Conservation (phyloP, 2,797 vertebrate species). For the Tiaroga cobitis region DNA sequence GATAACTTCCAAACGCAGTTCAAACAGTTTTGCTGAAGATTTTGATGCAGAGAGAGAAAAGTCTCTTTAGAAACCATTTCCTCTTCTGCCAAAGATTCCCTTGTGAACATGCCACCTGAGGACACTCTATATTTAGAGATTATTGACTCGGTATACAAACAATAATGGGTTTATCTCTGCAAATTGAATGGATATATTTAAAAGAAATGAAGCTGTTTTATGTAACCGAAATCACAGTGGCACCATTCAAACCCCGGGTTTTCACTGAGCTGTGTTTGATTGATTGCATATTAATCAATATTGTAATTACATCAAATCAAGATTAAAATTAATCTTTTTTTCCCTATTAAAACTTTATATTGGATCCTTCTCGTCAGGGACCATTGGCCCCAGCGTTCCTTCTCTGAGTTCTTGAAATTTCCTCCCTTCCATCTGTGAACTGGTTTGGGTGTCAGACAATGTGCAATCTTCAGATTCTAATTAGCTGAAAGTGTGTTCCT, state of each 20-base stretch:
- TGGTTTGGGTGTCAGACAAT: constrained; percentile 53
- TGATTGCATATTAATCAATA: constrained; percentile 14
- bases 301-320: constrained; percentile 14
- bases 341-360: constrained; percentile 25
- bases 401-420: constrained; percentile 50
- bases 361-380: constrained; percentile 33
- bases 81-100: constrained; percentile 50
- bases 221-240: neutral
- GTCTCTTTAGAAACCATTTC: constrained; percentile 55
- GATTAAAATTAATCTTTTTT: neutral
- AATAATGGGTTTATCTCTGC: constrained; percentile 26
- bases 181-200: constrained; percentile 4
- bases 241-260: neutral
- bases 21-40: constrained; percentile 62
- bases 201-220: neutral
- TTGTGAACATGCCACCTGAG: constrained; percentile 49
- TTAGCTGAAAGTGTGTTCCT: constrained; percentile 57
- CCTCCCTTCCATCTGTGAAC: constrained; percentile 54
- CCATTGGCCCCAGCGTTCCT: constrained; percentile 30
- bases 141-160: constrained; percentile 22
- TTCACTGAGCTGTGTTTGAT: neutral
- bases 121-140: constrained; percentile 48
- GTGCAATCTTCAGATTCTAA: constrained; percentile 58
- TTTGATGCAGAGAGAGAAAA: constrained; percentile 56
- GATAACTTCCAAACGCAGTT: constrained; percentile 77